Evolutionary conservation across 2,113 vertebrate species (phyloP), one percentile per base, ranked within the genome.

Genomic region (Gallinago jamesoni): DNA sequence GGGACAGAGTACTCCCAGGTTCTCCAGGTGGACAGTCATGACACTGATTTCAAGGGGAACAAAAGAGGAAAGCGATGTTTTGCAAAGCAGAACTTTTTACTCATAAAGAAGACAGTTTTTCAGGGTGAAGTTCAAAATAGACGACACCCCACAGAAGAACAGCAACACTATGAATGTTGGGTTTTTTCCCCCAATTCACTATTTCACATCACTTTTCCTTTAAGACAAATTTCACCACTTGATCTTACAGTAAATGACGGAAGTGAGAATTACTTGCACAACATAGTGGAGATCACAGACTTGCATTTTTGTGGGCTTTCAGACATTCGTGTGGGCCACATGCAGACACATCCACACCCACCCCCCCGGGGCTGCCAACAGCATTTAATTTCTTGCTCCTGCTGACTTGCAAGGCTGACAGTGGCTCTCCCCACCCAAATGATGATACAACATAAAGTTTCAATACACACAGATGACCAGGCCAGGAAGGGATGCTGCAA

Each of bases 161-260:
- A 83, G 19, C 43, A 74, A 35, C 18, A 35, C 6, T 47, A 30
- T 12, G 14, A 53, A 12, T 27, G 11, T 17, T 82, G 79, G 43
- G 69, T 73, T 30, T 14, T 43, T 43, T 14, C 14, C 14, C 41
- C 70, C 52, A 55, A 18, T 55, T 55, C 39, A 53, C 7, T 0
- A 0, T 78, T 84, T 84, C 92, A 85, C 57, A 90, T 74, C 57
- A 66, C 80, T 95, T 95, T 52, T 90, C 63, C 53, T 94, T 86
- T 35, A 50, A 56, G 57, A 15, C 14, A 16, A 18, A 80, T 94
- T 88, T 86, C 93, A 74, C 15, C 92, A 86, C 63, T 59, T 68
- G 30, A 43, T 30, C 21, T 93, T 91, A 86, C 39, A 2, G 79
- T 50, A 93, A 94, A 9, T 0, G 0, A 37, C 55, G 63, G 52